Conservation (phyloP, 2,888 invertebrate genomes). For the Lysandra bellargus region DNA sequence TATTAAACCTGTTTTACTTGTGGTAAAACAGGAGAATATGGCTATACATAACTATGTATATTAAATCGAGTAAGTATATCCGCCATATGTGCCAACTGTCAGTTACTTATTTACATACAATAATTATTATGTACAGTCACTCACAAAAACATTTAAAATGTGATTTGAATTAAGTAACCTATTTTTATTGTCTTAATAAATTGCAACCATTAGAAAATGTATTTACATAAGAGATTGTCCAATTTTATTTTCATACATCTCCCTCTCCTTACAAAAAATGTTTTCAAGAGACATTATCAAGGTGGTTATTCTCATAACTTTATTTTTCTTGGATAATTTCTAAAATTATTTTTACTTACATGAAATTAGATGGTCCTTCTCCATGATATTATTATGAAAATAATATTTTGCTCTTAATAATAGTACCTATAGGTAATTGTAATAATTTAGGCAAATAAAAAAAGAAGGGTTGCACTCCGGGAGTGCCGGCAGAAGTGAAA, state of each 20-base stretch:
- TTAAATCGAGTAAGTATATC: constrained; percentile 2
- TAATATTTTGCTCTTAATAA: no score
- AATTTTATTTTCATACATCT: background rate
- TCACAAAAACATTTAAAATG: constrained; percentile 22
- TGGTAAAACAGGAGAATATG: background rate
- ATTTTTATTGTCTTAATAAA: background rate
- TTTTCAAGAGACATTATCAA: background rate
- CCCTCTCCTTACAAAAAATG: background rate
- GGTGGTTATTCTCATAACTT: no score
- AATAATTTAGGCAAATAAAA: no score
- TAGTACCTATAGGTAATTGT: no score
- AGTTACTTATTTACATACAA: background rate
- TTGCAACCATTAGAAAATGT: background rate
- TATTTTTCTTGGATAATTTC: no score
- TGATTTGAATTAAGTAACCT: background rate
- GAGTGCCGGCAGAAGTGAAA: no score
- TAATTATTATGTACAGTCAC: constrained; percentile 7
- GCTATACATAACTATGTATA: background rate
- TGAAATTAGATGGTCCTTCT: no score
- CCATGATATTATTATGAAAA: no score
- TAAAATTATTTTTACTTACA: no score
- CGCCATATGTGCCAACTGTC: constrained; percentile 20
- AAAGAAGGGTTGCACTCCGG: no score
- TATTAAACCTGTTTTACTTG: background rate
- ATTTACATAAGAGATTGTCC: background rate